Base-by-base conservation (phyloP, 1,140 invertebrate species). In the Meloidogyne hapla region DNA sequence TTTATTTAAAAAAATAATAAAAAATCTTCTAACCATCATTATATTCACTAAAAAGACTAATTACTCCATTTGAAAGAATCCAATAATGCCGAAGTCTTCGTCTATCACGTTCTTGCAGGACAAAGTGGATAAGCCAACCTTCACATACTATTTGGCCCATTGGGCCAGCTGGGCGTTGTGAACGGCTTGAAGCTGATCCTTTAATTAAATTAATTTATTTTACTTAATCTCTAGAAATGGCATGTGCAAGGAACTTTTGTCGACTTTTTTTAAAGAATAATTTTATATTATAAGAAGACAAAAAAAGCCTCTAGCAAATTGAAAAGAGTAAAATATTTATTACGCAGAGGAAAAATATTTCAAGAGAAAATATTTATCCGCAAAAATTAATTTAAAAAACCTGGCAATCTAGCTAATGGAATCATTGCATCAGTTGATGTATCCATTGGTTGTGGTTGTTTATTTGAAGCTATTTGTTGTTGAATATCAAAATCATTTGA, bases 41-140 rank as follows among this genome's bases (percentile, higher is more conserved):
- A 42, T 87, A 87, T 71, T 86, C 85, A 71, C 86, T 86, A 77
- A 85, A 87, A 65, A 86, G 74, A 61, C 75, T 71, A 72, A 86
- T 87, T 13, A 79, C 77, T 45, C 85, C 84, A 71, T 83, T 82
- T 10, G 75, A 28, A 25, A 86, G 77, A 21, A 86, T 76, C 84
- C 85, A 86, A 69, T 86, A 86, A 64, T 86, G 84, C 63, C 78
- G 74, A 0, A 86, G 83, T 25, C 85, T 74, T 5, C 85, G 79
- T 63, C 78, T 79, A 12, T 80, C 77, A 21, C 56, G 33, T 42
- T 65, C 63, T 28, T 77, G 62, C 21, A 84, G 61, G 8, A 83
- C 68, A 70, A 86, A 87, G 42, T 86, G 84, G 40, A 86, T 83
- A 75, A 86, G 79, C 85, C 85, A 86, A 12, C 85, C 85, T 71